These are phyloP conservation scores for Calameuta filiformis DNA, from an alignment of 2,888 invertebrate species.

Conservation along the genomic window DNA sequence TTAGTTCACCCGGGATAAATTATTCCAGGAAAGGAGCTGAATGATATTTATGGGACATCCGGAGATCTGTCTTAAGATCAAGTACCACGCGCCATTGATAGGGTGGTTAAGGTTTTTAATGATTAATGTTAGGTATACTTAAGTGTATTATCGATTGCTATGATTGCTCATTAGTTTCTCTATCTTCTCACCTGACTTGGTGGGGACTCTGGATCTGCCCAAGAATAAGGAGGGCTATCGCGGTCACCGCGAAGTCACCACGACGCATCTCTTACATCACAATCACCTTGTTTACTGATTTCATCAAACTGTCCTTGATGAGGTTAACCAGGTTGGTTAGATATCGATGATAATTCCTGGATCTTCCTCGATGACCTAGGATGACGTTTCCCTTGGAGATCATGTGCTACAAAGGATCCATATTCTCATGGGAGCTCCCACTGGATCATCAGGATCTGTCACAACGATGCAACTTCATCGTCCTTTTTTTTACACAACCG, in stretches of 20 bases:
- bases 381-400: background rate
- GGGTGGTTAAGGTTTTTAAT: background rate
- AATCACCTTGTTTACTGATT: constrained; percentile 57
- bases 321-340: background rate
- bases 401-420: background rate
- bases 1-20: background rate
- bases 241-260: constrained; percentile 65
- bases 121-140: background rate
- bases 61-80: background rate
- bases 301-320: constrained; percentile 34
- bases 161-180: background rate
- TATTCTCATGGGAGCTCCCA: background rate
- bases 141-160: background rate
- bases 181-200: constrained; percentile 55
- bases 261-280: constrained; percentile 66
- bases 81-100: background rate
- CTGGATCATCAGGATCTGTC: background rate
- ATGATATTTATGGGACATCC: background rate
- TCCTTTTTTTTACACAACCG: background rate
- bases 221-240: constrained; percentile 64
- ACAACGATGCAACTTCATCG: background rate
- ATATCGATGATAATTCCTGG: background rate
- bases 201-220: constrained; percentile 61
- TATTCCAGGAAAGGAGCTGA: background rate
- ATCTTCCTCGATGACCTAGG: background rate